phyloP scores from a whole-genome alignment of 1,140 invertebrate genomes.

The Drosophila ogumai region DNA sequence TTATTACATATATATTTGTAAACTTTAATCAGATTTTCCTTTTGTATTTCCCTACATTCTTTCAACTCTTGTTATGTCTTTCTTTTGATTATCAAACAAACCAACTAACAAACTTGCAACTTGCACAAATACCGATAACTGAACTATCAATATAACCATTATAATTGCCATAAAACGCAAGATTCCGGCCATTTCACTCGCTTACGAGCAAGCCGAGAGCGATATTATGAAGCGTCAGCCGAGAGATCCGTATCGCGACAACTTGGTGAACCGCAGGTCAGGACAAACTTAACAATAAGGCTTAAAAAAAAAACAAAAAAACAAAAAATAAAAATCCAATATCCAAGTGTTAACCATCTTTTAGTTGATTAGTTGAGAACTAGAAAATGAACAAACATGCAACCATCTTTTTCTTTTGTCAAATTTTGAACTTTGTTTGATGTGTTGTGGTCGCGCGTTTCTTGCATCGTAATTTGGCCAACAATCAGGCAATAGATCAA shows the following conservation, averaged over 20 bases:
- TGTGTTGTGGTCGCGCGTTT: conserved; percentile 68
- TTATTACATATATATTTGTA: conserved; percentile 63
- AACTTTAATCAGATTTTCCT: conserved; percentile 74
- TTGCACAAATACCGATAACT: conserved; percentile 50
- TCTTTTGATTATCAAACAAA: conserved; percentile 74
- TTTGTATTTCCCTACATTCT: conserved; percentile 80
- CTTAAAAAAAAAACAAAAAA: conserved; percentile 49
- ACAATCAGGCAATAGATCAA: conserved; percentile 73
- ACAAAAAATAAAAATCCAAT: conserved; percentile 53
- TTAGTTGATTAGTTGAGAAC: conserved; percentile 77
- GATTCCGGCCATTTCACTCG: conserved; percentile 99
- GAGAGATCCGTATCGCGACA: conserved; percentile 97
- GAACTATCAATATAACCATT: conserved; percentile 57
- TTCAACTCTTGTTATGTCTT: conserved; percentile 77
- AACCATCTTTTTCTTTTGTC: conserved; percentile 63
- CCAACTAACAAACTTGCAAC: conserved; percentile 64
- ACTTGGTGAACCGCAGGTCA: conserved; percentile 99
- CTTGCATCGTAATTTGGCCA: conserved; percentile 49
- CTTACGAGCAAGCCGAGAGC: conserved; percentile 99
- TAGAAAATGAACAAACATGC: conserved; percentile 83
- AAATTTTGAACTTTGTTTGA: conserved; percentile 69
- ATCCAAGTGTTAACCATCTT: conserved; percentile 67
- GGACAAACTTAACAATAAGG: conserved; percentile 75
- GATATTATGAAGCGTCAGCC: conserved; percentile 99
- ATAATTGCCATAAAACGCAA: conserved; percentile 85